These are phyloP conservation scores for Drosophila leontia DNA, from an alignment of 1,140 invertebrate species.

Conservation along the genomic window DNA sequence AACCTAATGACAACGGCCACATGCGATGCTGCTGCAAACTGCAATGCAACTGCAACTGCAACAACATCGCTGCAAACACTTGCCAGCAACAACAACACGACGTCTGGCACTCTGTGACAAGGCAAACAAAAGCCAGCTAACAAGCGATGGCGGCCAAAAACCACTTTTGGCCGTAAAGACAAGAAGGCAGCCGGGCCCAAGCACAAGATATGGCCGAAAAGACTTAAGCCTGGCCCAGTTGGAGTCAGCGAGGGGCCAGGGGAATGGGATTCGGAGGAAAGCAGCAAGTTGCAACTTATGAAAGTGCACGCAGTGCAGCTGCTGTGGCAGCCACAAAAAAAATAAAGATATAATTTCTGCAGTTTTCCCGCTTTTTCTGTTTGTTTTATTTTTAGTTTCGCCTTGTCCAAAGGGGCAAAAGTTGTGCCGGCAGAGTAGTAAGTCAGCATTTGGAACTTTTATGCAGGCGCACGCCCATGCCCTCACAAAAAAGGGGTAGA, in stretches of 20 bases:
- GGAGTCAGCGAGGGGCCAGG: slow-evolving; percentile 2
- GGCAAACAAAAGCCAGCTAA: slow-evolving; percentile 73
- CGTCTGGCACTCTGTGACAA: slow-evolving; percentile 63
- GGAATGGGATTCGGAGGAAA: slow-evolving; percentile 20
- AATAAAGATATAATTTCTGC: slow-evolving; percentile 65
- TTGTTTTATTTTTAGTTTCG: slow-evolving; percentile 12
- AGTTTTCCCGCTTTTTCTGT: slow-evolving; percentile 8
- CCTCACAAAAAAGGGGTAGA: slow-evolving; percentile 1
- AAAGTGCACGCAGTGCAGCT: slow-evolving; percentile 74
- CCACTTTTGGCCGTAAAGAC: slow-evolving; percentile 65
- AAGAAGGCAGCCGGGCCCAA: slow-evolving; percentile 50
- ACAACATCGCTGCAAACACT: slow-evolving; percentile 8
- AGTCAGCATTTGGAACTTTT: slow-evolving; percentile 80
- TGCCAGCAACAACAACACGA: slow-evolving; percentile 39
- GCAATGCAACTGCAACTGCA: slow-evolving; percentile 21
- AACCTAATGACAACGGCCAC: slow-evolving; percentile 54
- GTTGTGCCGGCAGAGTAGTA: slow-evolving; percentile 65
- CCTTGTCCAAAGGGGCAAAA: slow-evolving; percentile 48
- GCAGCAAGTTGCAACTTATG: slow-evolving; percentile 76
- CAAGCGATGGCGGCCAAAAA: slow-evolving; percentile 75
- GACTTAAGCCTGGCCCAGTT: slow-evolving; percentile 50
- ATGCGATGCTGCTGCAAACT: slow-evolving; percentile 30
- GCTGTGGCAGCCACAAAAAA: slow-evolving; percentile 57
- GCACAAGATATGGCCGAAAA: slow-evolving; percentile 67
- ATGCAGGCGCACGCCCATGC: slow-evolving; percentile 71